Conservation (phyloP, 2,797 vertebrate species). For the Pyrocephalus nanus region DNA sequence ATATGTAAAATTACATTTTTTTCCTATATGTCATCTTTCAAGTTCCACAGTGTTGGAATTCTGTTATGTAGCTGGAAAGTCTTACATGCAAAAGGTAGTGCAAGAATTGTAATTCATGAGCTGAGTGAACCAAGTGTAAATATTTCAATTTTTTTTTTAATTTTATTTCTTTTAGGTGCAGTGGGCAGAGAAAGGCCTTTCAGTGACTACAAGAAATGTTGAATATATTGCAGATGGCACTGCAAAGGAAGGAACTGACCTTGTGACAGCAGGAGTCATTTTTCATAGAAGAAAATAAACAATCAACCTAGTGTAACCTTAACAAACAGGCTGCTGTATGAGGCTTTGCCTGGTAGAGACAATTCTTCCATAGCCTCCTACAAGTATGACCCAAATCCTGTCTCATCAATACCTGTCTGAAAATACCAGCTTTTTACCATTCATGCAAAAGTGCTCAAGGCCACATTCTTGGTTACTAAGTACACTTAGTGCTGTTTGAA, state of each 20-base stretch:
- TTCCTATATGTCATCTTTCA: not conserved
- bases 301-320: not conserved
- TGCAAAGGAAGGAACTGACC: not conserved
- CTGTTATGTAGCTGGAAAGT: not conserved
- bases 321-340: not conserved
- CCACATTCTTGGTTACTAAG: not conserved
- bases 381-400: not conserved
- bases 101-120: not conserved
- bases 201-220: not conserved
- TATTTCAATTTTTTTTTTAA: not conserved
- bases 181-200: not conserved
- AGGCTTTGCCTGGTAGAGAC: not conserved
- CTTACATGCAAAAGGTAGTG: not conserved
- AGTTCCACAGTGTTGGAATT: not conserved
- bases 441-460: not conserved
- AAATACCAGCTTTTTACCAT: not conserved
- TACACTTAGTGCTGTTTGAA: not conserved
- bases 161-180: not conserved
- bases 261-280: not conserved
- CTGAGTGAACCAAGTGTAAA: not conserved
- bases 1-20: not conserved
- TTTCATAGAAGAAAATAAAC: slow-evolving; percentile 1
- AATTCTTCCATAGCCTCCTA: not conserved
- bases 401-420: not conserved
- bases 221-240: not conserved